Evolutionary conservation across 35 echinoderm and acorn worm genomes (phyloP).

Genomic region (Lytechinus pictus): DNA sequence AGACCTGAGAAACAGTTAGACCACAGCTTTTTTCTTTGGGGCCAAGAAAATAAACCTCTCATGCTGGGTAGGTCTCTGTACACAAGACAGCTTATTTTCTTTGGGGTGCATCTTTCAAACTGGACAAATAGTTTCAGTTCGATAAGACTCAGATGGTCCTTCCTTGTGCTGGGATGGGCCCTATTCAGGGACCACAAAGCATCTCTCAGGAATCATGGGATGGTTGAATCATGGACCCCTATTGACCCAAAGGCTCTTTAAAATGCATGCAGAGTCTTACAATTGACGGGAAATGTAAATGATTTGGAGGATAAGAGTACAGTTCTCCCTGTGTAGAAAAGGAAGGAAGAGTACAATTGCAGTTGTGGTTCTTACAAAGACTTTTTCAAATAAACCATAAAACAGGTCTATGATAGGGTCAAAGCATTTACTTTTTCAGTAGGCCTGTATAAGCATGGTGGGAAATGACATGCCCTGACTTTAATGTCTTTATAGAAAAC

Average conservation of each 20-base stretch:
- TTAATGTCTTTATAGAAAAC: not conserved
- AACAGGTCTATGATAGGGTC: not conserved
- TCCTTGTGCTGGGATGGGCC: not conserved
- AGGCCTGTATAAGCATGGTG: not conserved
- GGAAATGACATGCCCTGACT: not conserved
- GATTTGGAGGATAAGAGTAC: not conserved
- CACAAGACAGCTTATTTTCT: conserved; percentile 11
- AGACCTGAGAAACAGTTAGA: conserved; percentile 16
- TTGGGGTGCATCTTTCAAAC: conserved; percentile 1
- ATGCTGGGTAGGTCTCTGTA: not conserved
- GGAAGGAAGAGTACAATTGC: not conserved
- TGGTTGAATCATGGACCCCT: too few relatives aligned
- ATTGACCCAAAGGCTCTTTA: not conserved
- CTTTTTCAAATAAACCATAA: not conserved
- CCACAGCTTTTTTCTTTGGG: not conserved
- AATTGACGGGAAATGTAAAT: not conserved
- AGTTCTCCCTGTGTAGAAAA: not conserved
- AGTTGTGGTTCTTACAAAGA: not conserved
- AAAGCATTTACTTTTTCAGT: too few relatives aligned
- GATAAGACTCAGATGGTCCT: not conserved
- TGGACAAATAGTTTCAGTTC: not conserved
- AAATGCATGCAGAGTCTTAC: not conserved
- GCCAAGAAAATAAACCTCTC: not conserved
- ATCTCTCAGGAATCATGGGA: not conserved
- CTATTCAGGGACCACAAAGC: not conserved